These are phyloP conservation scores for Burhinus oedicnemus DNA, from an alignment of 2,113 vertebrate species.

Conservation along the genomic window DNA sequence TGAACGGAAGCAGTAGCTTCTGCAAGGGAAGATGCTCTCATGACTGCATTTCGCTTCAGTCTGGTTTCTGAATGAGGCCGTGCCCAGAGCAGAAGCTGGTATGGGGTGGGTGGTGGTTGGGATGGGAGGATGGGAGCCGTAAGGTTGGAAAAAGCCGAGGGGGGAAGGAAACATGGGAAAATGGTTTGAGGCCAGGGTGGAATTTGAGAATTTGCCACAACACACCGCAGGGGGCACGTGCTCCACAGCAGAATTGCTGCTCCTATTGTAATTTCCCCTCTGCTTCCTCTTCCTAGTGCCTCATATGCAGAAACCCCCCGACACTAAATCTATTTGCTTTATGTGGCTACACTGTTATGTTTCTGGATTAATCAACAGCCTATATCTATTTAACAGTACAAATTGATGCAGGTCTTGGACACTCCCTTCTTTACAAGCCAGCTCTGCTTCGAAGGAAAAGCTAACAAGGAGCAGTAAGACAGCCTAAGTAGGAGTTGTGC, in stretches of 20 bases:
- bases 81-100: background rate
- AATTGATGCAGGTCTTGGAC: background rate
- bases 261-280: background rate
- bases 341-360: background rate
- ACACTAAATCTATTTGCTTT: background rate
- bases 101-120: background rate
- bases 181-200: background rate
- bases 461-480: background rate
- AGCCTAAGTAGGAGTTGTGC: background rate
- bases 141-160: background rate
- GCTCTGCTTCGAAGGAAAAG: background rate
- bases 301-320: background rate
- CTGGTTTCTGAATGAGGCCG: background rate
- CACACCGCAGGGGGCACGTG: fast-evolving
- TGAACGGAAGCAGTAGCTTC: background rate
- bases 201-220: background rate
- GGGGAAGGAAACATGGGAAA: no score
- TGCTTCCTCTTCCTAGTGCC: background rate
- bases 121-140: background rate
- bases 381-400: background rate
- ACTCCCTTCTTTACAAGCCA: background rate
- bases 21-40: background rate
- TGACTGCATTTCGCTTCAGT: background rate
- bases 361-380: background rate
- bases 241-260: background rate